Base-by-base conservation (phyloP, 2,888 invertebrate species). In the Macrophya annulata region DNA sequence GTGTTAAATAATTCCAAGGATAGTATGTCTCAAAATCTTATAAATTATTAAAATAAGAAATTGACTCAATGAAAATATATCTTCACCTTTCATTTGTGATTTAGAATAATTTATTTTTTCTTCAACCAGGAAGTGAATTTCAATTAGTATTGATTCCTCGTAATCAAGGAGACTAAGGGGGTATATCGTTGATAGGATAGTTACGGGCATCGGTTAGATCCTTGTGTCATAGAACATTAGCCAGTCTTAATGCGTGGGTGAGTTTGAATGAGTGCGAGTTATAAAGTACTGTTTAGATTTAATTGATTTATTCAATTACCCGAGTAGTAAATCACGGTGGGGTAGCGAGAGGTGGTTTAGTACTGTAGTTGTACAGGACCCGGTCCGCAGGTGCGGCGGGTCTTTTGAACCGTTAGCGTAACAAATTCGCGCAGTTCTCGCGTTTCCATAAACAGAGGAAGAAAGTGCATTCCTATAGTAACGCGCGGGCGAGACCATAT, bases 401-500 rank as follows among this genome's bases (percentile, higher is more conserved):
- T 62, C 81, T 81, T 81, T 81, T 81, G 81, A 81, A 87, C 86
- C 86, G 55, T 21, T 85, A 84, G 87, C 86, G 87, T 88, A 88
- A 89, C 88, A 88, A 88, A 90, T 91, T 92, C 90, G 90, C 91
- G 90, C 91, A 90, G 89, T 91, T 92, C 90, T 90, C 90, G 90
- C 91, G 88, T 91, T 91, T 91, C 92, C 92, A 91, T 92, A 92
- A 92, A 92, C 89, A 90, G 90, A 88, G 85, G 90, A 91, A 90
- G 91, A 92, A 92, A 92, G 91, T 91, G 89, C 89, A 89, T 90
- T 89, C 89, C 87, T 88, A 85, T 86, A 86, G 86, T 87, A 86
- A 87, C 86, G 45, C 48, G 76, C 48, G 76, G 77, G 45, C 77
- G 77, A 76, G 85, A 81, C 62, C 81, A 10, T 55, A 55, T 40